Percentiles rank a stretch among this genome's conserved stretches.
Evolutionary conservation across 2,113 vertebrate species (phyloP).

Genomic region (Phaethornis superciliosus): DNA sequence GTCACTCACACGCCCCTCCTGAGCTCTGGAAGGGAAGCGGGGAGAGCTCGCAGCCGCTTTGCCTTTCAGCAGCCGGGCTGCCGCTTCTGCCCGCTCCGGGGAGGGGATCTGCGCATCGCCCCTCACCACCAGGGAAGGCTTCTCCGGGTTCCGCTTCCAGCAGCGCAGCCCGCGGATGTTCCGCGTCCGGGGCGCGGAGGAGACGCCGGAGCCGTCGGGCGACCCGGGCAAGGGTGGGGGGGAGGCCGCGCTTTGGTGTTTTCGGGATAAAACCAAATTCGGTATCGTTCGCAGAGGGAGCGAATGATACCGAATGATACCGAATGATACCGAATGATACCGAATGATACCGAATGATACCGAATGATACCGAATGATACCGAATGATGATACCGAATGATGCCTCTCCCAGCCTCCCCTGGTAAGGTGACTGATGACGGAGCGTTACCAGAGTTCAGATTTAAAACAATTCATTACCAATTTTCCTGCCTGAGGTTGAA

Average conservation of each 20-base stretch:
- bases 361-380: too few species aligned
- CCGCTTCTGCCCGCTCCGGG: not conserved
- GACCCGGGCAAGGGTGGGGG: not conserved
- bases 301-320: too few species aligned
- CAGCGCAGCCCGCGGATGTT: not conserved
- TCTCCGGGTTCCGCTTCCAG: not conserved
- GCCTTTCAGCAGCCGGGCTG: not conserved
- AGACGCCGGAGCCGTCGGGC: not conserved
- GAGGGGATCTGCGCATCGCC: not conserved
- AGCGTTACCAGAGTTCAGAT: slow-evolving; percentile 70
- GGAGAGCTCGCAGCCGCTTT: not conserved
- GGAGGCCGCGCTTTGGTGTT: not conserved
- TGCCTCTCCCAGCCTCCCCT: not conserved
- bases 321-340: too few species aligned
- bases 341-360: too few species aligned
- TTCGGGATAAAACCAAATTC: not conserved
- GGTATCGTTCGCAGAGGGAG: too few species aligned
- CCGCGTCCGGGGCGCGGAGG: not conserved
- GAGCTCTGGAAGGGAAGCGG: not conserved
- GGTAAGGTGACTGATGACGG: slow-evolving; percentile 44
- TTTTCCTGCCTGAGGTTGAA: slow-evolving; percentile 72
- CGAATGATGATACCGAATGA: too few species aligned
- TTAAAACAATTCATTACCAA: slow-evolving; percentile 78
- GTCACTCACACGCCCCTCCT: not conserved
- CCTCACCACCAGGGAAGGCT: not conserved